Conservation (phyloP, 1,140 invertebrate genomes). For the Atopsyche davidsoni region DNA sequence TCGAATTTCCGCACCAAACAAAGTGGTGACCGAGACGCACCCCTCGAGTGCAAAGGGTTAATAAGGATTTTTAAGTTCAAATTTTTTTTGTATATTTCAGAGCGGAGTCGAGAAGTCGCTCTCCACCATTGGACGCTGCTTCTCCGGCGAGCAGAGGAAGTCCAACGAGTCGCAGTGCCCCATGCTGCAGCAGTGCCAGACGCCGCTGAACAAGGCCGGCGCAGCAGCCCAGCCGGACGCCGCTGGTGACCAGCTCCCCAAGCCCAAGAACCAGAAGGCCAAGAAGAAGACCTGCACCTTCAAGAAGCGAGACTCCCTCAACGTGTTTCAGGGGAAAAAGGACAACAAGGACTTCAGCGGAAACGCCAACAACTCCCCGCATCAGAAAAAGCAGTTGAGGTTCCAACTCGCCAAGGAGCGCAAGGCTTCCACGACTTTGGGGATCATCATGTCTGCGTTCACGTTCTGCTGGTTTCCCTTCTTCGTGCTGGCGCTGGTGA, state of each 20-base stretch:
- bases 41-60: too few relatives aligned
- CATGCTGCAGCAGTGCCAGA: constrained; percentile 53
- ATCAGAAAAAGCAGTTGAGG: constrained; percentile 69
- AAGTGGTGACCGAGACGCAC: too few relatives aligned
- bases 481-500: constrained; percentile 84
- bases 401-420: constrained; percentile 82
- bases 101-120: constrained; percentile 54
- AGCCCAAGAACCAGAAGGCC: constrained; percentile 36
- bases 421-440: constrained; percentile 92
- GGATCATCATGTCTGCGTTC: constrained; percentile 97
- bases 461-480: constrained; percentile 96
- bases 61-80: too few relatives aligned
- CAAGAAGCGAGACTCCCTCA: constrained; percentile 44
- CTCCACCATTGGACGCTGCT: constrained; percentile 53
- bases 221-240: constrained; percentile 35
- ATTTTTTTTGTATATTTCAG: constrained; percentile 51
- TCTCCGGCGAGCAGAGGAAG: constrained; percentile 53
- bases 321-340: constrained; percentile 44
- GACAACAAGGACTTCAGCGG: constrained; percentile 42
- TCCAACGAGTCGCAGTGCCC: constrained; percentile 70
- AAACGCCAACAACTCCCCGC: constrained; percentile 47
- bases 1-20: too few relatives aligned
- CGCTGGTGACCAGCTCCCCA: constrained; percentile 36
- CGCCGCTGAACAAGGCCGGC: constrained; percentile 40
- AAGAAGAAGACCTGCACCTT: constrained; percentile 41